These are phyloP conservation scores for Odontophorus gujanensis DNA, from an alignment of 2,113 vertebrate species.

Conservation along the genomic window DNA sequence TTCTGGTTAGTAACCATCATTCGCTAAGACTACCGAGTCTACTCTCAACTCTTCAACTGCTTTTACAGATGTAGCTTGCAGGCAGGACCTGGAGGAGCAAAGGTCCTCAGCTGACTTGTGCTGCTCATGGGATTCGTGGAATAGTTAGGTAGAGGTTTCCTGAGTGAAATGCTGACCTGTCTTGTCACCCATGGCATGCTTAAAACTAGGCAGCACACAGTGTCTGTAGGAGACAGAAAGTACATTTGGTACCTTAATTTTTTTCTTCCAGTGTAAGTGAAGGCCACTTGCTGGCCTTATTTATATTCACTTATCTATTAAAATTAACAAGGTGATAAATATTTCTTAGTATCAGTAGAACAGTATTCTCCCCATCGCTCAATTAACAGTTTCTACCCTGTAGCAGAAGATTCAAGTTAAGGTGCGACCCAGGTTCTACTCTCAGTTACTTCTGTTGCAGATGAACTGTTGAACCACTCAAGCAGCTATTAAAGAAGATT, in stretches of 20 bases:
- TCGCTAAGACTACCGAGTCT: not conserved
- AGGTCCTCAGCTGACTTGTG: not conserved
- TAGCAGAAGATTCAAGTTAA: not conserved
- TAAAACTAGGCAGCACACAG: not conserved
- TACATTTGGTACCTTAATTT: not conserved
- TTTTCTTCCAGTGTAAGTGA: not conserved
- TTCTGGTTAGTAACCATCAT: not conserved
- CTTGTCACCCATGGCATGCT: not conserved
- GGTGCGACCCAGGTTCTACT: not conserved
- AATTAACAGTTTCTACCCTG: not conserved
- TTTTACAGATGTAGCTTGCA: not conserved
- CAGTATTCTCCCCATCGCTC: not conserved
- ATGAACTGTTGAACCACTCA: not conserved
- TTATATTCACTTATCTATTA: not conserved
- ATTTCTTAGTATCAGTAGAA: not conserved
- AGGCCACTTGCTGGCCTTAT: not conserved
- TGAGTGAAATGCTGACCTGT: not conserved
- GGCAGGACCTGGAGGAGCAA: not conserved
- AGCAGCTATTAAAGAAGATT: not conserved
- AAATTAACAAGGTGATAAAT: not conserved
- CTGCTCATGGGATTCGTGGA: not conserved
- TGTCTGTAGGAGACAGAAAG: fast-evolving
- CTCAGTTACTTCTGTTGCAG: not conserved
- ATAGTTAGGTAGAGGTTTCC: not conserved
- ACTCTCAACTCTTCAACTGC: not conserved